Percentiles rank a stretch among this genome's conserved stretches.
These are phyloP conservation scores for Macroramphosus scolopax DNA, from an alignment of 2,797 vertebrate species.

Conservation along the genomic window DNA sequence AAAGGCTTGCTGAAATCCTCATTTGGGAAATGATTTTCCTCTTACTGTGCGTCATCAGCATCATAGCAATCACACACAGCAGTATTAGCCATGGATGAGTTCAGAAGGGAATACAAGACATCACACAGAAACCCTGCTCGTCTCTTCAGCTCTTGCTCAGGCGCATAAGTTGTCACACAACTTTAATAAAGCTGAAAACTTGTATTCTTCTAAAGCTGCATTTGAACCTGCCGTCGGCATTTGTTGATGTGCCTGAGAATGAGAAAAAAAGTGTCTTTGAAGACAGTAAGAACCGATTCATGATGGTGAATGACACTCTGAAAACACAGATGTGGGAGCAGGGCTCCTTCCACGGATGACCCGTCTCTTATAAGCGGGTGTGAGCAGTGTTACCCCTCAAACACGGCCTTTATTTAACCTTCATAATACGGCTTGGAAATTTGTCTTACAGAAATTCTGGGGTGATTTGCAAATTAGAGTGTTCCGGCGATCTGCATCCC, in stretches of 20 bases:
- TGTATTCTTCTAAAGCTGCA: constrained; percentile 58
- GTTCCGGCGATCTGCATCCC: constrained; percentile 8
- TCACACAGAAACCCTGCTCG: constrained; percentile 49
- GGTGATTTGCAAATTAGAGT: constrained; percentile 11
- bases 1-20: constrained; percentile 47
- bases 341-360: constrained; percentile 30
- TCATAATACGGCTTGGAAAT: too few relatives aligned
- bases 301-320: constrained; percentile 32
- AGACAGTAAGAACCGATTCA: constrained; percentile 31
- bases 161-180: constrained; percentile 57
- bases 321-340: constrained; percentile 17
- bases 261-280: constrained; percentile 48
- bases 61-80: constrained; percentile 50
- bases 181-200: constrained; percentile 61
- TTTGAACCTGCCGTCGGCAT: constrained; percentile 47
- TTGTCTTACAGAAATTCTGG: constrained; percentile 8
- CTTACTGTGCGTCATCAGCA: constrained; percentile 55
- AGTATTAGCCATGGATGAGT: constrained; percentile 64
- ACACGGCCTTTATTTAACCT: constrained; percentile 15
- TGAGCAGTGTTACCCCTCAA: constrained; percentile 18
- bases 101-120: constrained; percentile 66
- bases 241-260: constrained; percentile 39
- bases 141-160: constrained; percentile 47
- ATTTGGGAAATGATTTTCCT: constrained; percentile 60
- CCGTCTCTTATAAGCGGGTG: constrained; percentile 12